Conservation (phyloP, 2,797 vertebrate genomes). For the Phylloscopus collybita region DNA sequence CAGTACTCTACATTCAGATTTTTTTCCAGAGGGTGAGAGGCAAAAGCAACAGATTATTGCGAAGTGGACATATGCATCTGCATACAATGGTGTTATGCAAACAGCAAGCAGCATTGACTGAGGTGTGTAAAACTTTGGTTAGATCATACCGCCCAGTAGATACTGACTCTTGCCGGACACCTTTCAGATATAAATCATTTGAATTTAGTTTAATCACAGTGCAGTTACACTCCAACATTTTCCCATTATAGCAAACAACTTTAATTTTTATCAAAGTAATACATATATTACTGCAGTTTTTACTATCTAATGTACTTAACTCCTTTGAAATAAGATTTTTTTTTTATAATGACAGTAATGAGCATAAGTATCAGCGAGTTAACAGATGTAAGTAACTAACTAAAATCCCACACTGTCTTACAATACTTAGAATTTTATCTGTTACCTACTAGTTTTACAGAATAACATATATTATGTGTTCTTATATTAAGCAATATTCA, state of each 20-base stretch:
- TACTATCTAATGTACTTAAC: conserved; percentile 6
- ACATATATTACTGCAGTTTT: conserved; percentile 50
- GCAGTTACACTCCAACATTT: conserved; percentile 69
- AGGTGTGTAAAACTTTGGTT: conserved; percentile 83
- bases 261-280: conserved; percentile 54
- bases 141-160: conserved; percentile 94
- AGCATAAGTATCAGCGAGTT: neutral
- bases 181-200: conserved; percentile 96
- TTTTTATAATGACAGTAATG: neutral
- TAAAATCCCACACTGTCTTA: neutral
- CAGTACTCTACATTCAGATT: conserved; percentile 61
- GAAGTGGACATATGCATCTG: conserved; percentile 70
- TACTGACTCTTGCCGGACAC: conserved; percentile 95
- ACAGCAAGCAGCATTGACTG: conserved; percentile 88
- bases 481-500: neutral
- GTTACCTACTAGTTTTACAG: neutral
- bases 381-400: neutral
- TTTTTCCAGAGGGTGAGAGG: conserved; percentile 75
- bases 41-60: conserved; percentile 77
- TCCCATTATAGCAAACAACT: conserved; percentile 66
- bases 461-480: neutral
- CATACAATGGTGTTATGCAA: conserved; percentile 76
- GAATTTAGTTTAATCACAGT: conserved; percentile 81
- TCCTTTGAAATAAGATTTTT: neutral
- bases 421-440: neutral